These are phyloP conservation scores for Eubasilissa splendida DNA, from an alignment of 2,888 invertebrate species.

Conservation along the genomic window DNA sequence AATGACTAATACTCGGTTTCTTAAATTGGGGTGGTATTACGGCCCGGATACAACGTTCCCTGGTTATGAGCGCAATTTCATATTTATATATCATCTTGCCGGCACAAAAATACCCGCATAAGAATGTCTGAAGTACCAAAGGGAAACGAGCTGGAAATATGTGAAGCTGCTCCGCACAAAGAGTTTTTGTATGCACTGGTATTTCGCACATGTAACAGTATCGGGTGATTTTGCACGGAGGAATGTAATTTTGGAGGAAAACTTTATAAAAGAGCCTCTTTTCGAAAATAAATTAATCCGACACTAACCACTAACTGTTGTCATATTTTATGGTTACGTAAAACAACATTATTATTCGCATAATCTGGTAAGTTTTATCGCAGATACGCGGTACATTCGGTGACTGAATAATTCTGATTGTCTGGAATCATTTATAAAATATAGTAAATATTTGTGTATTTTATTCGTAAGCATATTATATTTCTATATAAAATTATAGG, in stretches of 20 bases:
- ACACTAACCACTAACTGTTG: too few relatives aligned
- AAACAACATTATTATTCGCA: too few relatives aligned
- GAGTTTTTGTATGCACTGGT: conserved; percentile 28
- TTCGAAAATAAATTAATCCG: too few relatives aligned
- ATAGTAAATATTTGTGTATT: too few relatives aligned
- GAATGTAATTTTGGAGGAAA: conserved; percentile 12
- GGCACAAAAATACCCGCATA: conserved; percentile 15
- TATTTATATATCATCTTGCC: conserved; percentile 29
- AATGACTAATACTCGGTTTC: conserved; percentile 7
- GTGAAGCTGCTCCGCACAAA: conserved; percentile 37
- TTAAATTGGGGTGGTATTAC: background rate
- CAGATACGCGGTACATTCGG: too few relatives aligned
- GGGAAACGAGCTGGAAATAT: conserved; percentile 40
- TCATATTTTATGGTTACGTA: too few relatives aligned
- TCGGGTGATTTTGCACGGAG: conserved; percentile 19
- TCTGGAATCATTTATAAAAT: too few relatives aligned
- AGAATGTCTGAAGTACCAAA: conserved; percentile 21
- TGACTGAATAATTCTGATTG: too few relatives aligned
- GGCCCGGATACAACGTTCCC: conserved; percentile 1
- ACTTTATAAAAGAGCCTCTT: background rate
- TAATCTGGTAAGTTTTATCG: too few relatives aligned
- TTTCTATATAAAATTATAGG: too few relatives aligned
- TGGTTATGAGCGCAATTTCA: conserved; percentile 30
- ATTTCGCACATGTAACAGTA: conserved; percentile 20
- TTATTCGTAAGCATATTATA: too few relatives aligned